Base-by-base conservation (phyloP, 2,888 invertebrate species). In the Endomychus coccineus region DNA sequence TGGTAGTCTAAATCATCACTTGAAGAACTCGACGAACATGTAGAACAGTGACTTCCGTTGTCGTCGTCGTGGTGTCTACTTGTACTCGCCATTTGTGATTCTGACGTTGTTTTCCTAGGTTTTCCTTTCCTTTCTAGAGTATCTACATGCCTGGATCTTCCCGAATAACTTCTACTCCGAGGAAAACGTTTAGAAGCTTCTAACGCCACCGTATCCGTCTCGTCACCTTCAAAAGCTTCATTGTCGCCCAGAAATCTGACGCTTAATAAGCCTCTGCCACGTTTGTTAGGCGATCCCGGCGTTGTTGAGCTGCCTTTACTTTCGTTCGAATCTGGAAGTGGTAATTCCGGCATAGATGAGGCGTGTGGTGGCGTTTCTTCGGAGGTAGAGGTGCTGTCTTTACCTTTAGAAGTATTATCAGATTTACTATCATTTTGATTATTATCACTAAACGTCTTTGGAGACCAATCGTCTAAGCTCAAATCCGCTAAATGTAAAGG, bases 1-100 rank as follows among this genome's bases (percentile, higher is more conserved):
- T 87, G 83, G 63, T 90, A 90, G 46, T 89, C 85, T 55, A 86
- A 81, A 47, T 87, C 86, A 46, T 89, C 90, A 34, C 90, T 89
- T 10, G 87, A 87, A 15, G 87, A 86, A 52, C 80, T 80, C 29
- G 79, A 80, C 0, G 87, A 90, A 47, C 92, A 92, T 9, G 92
- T 91, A 23, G 91, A 91, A 63, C 91, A 92, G 56, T 84, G 81
- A 59, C 87, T 86, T 48, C 78, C 80, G 6, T 77, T 75, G 55
- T 83, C 83, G 4, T 81, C 80, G 28, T 77, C 75, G 31, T 44
- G 41, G 28, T 48, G 50, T 50, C 25, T 56, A 48, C 50, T 64
- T 4, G 49, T 48, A 27, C 55, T 50, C 6, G 52, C 49, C 44
- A 62, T 49, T 28, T 61, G 59, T 15, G 52, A 52, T 27, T 64